A percentile compares a stretch with the other conserved stretches of the same genome.
Conservation (phyloP, 2,113 vertebrate genomes). For the Oreochromis spilurus region DNA sequence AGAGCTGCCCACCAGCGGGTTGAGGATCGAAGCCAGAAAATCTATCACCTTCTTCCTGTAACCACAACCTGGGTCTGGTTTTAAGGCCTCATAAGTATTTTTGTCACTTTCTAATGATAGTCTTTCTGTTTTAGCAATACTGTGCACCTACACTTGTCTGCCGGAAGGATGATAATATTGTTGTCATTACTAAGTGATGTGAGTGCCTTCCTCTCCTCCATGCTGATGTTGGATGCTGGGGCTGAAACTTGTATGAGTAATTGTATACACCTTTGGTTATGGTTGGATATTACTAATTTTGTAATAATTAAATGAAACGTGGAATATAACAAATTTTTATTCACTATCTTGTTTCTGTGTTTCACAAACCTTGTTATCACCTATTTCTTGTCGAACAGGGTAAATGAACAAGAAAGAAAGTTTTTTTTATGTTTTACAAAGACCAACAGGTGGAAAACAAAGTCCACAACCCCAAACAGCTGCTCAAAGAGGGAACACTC, state of each 20-base stretch:
- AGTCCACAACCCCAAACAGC: not conserved
- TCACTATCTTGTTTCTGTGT: not conserved
- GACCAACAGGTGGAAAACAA: not conserved
- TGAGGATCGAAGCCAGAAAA: not conserved
- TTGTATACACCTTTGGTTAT: not conserved
- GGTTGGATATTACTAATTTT: not conserved
- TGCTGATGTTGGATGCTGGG: not conserved
- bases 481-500: not conserved
- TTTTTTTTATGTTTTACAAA: not conserved
- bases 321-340: not conserved
- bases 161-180: not conserved
- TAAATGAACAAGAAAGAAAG: not conserved
- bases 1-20: accelerated
- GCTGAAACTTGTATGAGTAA: not conserved
- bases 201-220: not conserved
- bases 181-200: not conserved
- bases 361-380: not conserved
- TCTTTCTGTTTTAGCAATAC: not conserved
- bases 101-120: not conserved
- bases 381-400: accelerated
- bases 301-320: not conserved
- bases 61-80: not conserved
- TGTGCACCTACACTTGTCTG: not conserved
- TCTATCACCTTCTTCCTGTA: not conserved
- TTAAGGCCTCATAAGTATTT: not conserved